Conservation (phyloP, 2,888 invertebrate genomes). For the Chrysodeixis includens region DNA sequence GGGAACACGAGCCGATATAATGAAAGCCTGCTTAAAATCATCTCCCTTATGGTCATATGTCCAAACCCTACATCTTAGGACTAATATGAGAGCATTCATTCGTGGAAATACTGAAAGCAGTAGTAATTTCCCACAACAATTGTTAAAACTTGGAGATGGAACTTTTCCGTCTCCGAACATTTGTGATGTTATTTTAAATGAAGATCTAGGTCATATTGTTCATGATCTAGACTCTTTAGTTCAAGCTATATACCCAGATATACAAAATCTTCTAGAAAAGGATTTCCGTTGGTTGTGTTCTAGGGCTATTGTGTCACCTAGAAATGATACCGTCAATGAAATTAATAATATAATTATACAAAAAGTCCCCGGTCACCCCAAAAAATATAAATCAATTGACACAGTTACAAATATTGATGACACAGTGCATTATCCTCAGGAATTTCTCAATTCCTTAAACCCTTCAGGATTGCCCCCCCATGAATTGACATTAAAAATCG, state of each 20-base stretch:
- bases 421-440: constrained; percentile 55
- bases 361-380: constrained; percentile 40
- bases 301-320: constrained; percentile 56
- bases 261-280: constrained; percentile 36
- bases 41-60: constrained; percentile 34
- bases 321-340: constrained; percentile 56
- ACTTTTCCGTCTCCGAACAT: constrained; percentile 41
- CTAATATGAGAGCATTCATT: constrained; percentile 57
- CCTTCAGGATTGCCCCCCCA: constrained; percentile 51
- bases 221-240: constrained; percentile 46
- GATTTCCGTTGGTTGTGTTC: constrained; percentile 53
- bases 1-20: constrained; percentile 44
- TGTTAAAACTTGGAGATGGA: constrained; percentile 55
- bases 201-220: constrained; percentile 50
- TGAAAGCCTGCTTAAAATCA: constrained; percentile 32
- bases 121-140: constrained; percentile 52
- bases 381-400: constrained; percentile 49
- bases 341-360: constrained; percentile 49
- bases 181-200: constrained; percentile 35
- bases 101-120: constrained; percentile 32
- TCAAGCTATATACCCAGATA: constrained; percentile 31
- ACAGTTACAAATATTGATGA: constrained; percentile 55
- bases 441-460: constrained; percentile 61
- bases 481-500: constrained; percentile 50
- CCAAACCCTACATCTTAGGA: constrained; percentile 38